A percentile compares a stretch with the other conserved stretches of the same genome.
These are phyloP conservation scores for Tachina fera DNA, from an alignment of 2,888 invertebrate genomes.

Conservation along the genomic window DNA sequence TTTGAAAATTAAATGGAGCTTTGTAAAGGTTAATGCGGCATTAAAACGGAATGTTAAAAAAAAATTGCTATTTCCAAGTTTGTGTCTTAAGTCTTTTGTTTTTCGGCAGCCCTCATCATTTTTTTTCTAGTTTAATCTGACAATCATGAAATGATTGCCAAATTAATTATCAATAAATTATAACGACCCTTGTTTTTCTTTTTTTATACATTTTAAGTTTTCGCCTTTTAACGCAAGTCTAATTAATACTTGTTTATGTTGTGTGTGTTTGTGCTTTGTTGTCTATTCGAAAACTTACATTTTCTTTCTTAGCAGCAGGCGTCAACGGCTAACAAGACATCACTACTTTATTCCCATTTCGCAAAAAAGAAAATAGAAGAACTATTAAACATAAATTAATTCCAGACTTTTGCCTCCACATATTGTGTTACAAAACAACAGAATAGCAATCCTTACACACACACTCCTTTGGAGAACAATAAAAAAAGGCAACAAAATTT, in stretches of 20 bases:
- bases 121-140: conserved; percentile 7
- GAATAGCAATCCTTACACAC: neutral
- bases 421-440: conserved; percentile 19
- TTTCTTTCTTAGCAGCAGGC: conserved; percentile 32
- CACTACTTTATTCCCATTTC: neutral
- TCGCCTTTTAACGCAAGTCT: conserved; percentile 2
- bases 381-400: conserved; percentile 60
- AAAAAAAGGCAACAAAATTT: neutral
- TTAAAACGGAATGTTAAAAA: neutral
- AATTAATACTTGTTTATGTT: conserved; percentile 46
- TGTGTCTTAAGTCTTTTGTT: conserved; percentile 54
- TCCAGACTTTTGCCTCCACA: conserved; percentile 45
- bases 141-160: conserved; percentile 56
- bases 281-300: conserved; percentile 31
- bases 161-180: conserved; percentile 67
- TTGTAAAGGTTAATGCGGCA: conserved; percentile 49
- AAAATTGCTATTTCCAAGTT: neutral
- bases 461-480: neutral
- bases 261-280: neutral
- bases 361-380: neutral
- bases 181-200: conserved; percentile 33
- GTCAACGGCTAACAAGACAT: conserved; percentile 48
- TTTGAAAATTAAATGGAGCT: conserved; percentile 51
- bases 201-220: conserved; percentile 24
- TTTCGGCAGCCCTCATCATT: neutral